These are phyloP conservation scores for Podabrus alpinus DNA, from an alignment of 2,888 invertebrate species.

Conservation along the genomic window DNA sequence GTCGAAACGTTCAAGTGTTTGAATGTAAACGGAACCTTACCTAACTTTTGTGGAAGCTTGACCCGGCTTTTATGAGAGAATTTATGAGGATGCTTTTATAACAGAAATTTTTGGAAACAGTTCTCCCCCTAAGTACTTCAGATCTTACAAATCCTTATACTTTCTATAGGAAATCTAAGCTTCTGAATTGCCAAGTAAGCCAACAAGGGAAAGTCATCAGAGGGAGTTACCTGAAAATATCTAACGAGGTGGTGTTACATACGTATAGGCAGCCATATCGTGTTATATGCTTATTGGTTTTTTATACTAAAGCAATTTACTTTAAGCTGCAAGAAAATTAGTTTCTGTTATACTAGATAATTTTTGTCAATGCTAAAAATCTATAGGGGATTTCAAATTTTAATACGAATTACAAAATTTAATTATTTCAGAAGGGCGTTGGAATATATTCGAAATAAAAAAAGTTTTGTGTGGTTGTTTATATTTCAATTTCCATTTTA, in stretches of 20 bases:
- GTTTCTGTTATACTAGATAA: neutral
- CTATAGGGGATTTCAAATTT: neutral
- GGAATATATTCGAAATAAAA: neutral
- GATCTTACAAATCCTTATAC: neutral
- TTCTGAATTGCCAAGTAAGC: constrained; percentile 1
- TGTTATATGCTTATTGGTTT: neutral
- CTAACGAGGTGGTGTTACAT: neutral
- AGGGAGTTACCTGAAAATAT: neutral
- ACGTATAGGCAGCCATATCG: neutral
- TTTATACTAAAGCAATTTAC: constrained; percentile 1
- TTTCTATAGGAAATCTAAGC: neutral
- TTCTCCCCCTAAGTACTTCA: neutral
- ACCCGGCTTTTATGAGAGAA: neutral
- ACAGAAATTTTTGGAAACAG: neutral
- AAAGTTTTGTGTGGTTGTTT: neutral
- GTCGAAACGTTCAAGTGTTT: too few relatives aligned
- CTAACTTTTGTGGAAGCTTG: neutral
- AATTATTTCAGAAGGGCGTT: neutral
- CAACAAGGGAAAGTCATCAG: neutral
- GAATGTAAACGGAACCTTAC: neutral
- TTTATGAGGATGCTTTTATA: neutral
- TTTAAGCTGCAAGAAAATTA: neutral
- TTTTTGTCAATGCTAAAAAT: neutral
- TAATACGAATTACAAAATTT: neutral
- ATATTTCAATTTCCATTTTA: neutral